Percentiles rank a stretch among this genome's conserved stretches.
These are phyloP conservation scores for Pteria penguin DNA, from an alignment of 2,888 invertebrate species.

Conservation along the genomic window DNA sequence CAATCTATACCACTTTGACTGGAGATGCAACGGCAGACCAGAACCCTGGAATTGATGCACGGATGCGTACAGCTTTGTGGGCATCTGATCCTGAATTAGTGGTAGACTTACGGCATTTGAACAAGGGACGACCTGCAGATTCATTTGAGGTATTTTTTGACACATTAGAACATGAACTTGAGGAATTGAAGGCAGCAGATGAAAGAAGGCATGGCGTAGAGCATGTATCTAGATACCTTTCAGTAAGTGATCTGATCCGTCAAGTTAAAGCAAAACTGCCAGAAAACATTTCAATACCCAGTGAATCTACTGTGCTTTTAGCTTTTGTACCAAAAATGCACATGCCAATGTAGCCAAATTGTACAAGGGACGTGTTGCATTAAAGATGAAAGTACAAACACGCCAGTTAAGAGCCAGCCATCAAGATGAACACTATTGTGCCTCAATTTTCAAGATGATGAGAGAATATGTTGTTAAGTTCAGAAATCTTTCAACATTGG, in stretches of 20 bases:
- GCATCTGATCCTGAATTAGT: slow-evolving; percentile 38
- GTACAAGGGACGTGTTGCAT: slow-evolving; percentile 8
- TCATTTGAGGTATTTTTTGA: slow-evolving; percentile 45
- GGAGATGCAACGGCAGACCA: slow-evolving; percentile 30
- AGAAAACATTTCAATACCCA: slow-evolving; percentile 42
- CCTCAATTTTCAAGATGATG: slow-evolving; percentile 29
- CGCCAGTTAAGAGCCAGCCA: slow-evolving; percentile 24
- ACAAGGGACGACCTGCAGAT: slow-evolving; percentile 43
- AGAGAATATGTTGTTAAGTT: slow-evolving; percentile 10
- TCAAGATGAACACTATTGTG: slow-evolving; percentile 32
- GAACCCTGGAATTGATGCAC: slow-evolving; percentile 22
- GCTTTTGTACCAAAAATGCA: slow-evolving; percentile 15
- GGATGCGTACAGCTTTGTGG: slow-evolving; percentile 15
- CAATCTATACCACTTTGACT: slow-evolving; percentile 34
- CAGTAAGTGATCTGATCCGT: slow-evolving; percentile 43
- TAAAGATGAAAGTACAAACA: slow-evolving; percentile 21
- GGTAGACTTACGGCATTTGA: slow-evolving; percentile 38
- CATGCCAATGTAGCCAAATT: slow-evolving; percentile 1
- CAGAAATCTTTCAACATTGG: slow-evolving; percentile 13
- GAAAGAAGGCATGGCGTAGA: slow-evolving; percentile 42
- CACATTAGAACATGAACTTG: slow-evolving; percentile 26
- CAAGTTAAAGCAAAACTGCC: slow-evolving; percentile 31
- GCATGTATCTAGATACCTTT: slow-evolving; percentile 42
- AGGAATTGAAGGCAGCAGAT: slow-evolving; percentile 40
- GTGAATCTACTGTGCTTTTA: slow-evolving; percentile 41